Evolutionary conservation across 2,888 invertebrate species (phyloP).

Genomic region (Latheticus oryzae): DNA sequence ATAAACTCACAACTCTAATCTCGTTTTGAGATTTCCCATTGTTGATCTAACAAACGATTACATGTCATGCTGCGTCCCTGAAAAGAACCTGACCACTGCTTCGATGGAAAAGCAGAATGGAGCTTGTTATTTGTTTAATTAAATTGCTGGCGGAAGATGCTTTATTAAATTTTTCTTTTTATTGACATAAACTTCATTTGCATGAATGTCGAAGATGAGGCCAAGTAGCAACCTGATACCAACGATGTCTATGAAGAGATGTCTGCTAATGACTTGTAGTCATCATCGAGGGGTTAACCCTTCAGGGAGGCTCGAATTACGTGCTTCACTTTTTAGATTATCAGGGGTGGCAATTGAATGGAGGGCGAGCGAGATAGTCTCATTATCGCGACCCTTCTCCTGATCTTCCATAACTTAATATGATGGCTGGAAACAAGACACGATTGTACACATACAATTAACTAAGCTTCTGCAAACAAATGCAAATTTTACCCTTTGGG

Average conservation of each 20-base stretch:
- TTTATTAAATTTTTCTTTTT: constrained; percentile 6
- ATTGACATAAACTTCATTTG: constrained; percentile 17
- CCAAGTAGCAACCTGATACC: constrained; percentile 45
- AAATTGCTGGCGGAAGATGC: constrained; percentile 8
- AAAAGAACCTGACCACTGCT: constrained; percentile 26
- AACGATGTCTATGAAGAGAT: constrained; percentile 33
- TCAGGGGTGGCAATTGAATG: constrained; percentile 55
- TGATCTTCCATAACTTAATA: constrained; percentile 47
- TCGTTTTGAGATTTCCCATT: constrained; percentile 47
- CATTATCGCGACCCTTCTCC: constrained; percentile 47
- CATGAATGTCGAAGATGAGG: constrained; percentile 31
- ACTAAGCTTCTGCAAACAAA: constrained; percentile 49
- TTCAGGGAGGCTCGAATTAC: constrained; percentile 56
- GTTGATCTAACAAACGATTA: constrained; percentile 49
- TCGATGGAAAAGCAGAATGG: not conserved
- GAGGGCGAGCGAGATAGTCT: constrained; percentile 43
- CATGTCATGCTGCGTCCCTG: constrained; percentile 43
- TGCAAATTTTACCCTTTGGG: constrained; percentile 45
- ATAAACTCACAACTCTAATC: constrained; percentile 50
- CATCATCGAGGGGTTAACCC: constrained; percentile 50
- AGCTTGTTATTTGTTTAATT: constrained; percentile 15
- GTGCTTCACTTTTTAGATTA: constrained; percentile 58
- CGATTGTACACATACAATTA: constrained; percentile 50
- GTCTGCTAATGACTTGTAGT: constrained; percentile 51
- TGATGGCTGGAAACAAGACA: constrained; percentile 44